These are phyloP conservation scores for Casuarius casuarius DNA, from an alignment of 2,113 vertebrate species.

Conservation along the genomic window DNA sequence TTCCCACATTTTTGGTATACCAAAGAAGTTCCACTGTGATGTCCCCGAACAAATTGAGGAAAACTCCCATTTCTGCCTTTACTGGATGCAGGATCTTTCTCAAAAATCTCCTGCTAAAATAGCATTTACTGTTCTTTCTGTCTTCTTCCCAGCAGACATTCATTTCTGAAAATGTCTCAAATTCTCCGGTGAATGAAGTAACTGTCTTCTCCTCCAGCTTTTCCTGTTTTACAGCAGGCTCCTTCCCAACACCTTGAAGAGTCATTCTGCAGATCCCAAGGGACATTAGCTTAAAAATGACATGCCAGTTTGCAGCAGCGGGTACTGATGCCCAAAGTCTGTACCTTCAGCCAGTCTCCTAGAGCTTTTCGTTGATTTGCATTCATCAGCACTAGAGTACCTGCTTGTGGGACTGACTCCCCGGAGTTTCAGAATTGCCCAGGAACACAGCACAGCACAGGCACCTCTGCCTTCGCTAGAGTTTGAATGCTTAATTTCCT, in stretches of 20 bases:
- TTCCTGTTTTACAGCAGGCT: background rate
- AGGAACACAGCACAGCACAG: background rate
- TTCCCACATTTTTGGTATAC: background rate
- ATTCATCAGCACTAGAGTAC: background rate
- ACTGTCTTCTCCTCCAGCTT: background rate
- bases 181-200: background rate
- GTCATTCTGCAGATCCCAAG: background rate
- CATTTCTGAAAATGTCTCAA: background rate
- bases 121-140: background rate
- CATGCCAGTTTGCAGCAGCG: background rate
- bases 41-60: background rate
- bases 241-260: background rate
- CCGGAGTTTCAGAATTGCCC: background rate
- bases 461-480: background rate
- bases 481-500: background rate
- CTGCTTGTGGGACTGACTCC: background rate
- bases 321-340: background rate
- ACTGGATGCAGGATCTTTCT: background rate
- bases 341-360: background rate
- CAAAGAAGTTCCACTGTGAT: background rate
- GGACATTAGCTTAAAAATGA: background rate
- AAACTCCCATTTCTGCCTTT: background rate
- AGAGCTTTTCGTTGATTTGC: fast-evolving
- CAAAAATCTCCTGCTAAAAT: background rate
- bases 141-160: background rate